Percentiles rank a stretch among this genome's conserved stretches.
These are phyloP conservation scores for Terrapene triunguis DNA, from an alignment of 2,113 vertebrate species.

Conservation along the genomic window DNA sequence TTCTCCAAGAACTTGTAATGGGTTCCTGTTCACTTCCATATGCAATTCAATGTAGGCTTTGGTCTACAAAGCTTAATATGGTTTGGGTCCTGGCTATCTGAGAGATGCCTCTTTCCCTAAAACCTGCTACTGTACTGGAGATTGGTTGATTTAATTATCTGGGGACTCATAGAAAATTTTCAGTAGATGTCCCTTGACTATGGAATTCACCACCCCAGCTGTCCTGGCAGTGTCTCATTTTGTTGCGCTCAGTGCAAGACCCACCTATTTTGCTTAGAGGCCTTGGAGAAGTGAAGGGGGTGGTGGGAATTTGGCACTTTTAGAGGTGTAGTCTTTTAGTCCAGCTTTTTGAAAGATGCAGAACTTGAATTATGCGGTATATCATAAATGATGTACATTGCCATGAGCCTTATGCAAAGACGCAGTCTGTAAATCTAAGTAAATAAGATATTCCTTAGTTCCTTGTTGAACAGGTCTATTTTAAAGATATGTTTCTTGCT, in stretches of 20 bases:
- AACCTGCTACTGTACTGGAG: not conserved
- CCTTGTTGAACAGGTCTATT: not conserved
- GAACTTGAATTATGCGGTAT: not conserved
- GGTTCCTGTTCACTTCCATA: constrained; percentile 44
- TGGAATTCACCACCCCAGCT: not conserved
- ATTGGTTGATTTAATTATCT: constrained; percentile 31
- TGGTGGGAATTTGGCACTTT: not conserved
- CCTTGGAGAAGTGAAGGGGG: not conserved
- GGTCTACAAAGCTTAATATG: not conserved
- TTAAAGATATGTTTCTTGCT: not conserved
- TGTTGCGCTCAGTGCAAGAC: not conserved
- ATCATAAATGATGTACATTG: not conserved
- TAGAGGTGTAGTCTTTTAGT: not conserved
- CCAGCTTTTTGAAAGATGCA: not conserved
- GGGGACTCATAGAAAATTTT: not conserved
- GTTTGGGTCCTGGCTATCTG: not conserved
- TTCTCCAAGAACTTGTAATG: not conserved
- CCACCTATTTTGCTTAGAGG: not conserved
- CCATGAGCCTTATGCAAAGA: not conserved
- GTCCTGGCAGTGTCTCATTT: not conserved
- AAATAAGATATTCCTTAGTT: not conserved
- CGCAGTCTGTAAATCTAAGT: not conserved
- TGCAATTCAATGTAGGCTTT: constrained; percentile 28
- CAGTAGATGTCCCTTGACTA: not conserved
- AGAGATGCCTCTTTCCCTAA: constrained; percentile 7